These are phyloP conservation scores for Takifugu rubripes DNA, from an alignment of 2,797 vertebrate genomes.

Conservation along the genomic window DNA sequence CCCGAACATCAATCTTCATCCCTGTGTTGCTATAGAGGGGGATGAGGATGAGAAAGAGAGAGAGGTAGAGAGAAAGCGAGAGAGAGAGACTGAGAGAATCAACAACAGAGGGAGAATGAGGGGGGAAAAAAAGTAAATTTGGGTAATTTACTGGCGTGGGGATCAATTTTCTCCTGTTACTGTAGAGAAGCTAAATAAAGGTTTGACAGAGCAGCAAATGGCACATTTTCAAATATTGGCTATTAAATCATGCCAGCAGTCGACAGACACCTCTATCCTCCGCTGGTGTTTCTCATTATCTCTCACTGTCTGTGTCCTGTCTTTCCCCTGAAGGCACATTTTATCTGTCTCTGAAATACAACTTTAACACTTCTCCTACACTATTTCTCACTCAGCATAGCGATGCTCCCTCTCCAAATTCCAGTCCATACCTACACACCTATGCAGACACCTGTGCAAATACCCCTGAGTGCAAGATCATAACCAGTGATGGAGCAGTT, in stretches of 20 bases:
- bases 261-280: background rate
- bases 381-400: no score
- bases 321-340: no score
- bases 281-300: background rate
- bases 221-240: slow-evolving; percentile 35
- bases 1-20: slow-evolving; percentile 66
- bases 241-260: slow-evolving; percentile 27
- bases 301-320: background rate
- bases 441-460: slow-evolving; percentile 3
- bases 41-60: background rate
- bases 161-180: slow-evolving; percentile 31
- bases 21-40: slow-evolving; percentile 14
- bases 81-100: background rate
- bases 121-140: slow-evolving; percentile 26
- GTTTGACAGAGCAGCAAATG: slow-evolving; percentile 28
- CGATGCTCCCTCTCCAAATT: no score
- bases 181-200: slow-evolving; percentile 26
- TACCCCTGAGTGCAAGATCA: background rate
- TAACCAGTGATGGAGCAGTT: no score
- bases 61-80: background rate
- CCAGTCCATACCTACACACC: no score
- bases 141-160: slow-evolving; percentile 31
- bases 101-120: slow-evolving; percentile 18
- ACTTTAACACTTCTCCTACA: no score
- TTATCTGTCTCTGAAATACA: no score